These are phyloP conservation scores for Bugulina stolonifera DNA, from an alignment of 2,888 invertebrate species.

Conservation along the genomic window DNA sequence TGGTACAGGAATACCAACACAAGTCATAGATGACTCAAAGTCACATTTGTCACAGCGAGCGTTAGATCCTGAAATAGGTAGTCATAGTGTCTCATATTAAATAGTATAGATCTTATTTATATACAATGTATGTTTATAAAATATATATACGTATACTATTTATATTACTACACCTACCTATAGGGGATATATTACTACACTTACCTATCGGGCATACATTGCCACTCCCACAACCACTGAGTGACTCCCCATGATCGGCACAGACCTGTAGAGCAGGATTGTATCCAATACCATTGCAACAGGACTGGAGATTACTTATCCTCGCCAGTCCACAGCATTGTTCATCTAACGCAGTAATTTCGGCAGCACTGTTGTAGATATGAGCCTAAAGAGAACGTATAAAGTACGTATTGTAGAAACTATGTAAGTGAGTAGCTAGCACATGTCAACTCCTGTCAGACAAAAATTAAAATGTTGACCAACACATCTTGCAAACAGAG, in stretches of 20 bases:
- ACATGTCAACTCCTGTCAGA: no score
- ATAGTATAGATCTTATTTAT: not conserved
- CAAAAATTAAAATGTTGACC: no score
- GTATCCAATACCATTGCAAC: slow-evolving; percentile 48
- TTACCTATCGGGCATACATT: slow-evolving; percentile 36
- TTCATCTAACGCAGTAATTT: slow-evolving; percentile 39
- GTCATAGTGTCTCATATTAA: not conserved
- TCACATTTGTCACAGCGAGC: slow-evolving; percentile 12
- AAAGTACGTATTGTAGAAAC: no score
- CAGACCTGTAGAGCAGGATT: slow-evolving; percentile 44
- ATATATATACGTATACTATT: no score
- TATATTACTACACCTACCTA: not conserved
- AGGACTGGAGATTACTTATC: slow-evolving; percentile 40
- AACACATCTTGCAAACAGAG: no score
- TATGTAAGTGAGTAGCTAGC: no score
- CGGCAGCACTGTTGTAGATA: slow-evolving; percentile 35
- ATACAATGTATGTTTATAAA: not conserved
- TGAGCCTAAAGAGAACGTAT: slow-evolving; percentile 42
- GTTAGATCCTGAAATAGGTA: not conserved
- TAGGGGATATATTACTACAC: not conserved
- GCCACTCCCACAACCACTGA: slow-evolving; percentile 48
- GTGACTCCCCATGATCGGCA: slow-evolving; percentile 36
- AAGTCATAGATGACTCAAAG: not conserved
- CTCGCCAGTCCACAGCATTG: slow-evolving; percentile 47
- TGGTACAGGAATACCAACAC: not conserved